phyloP scores from a whole-genome alignment of 2,888 invertebrate genomes.

The Hedya salicella region DNA sequence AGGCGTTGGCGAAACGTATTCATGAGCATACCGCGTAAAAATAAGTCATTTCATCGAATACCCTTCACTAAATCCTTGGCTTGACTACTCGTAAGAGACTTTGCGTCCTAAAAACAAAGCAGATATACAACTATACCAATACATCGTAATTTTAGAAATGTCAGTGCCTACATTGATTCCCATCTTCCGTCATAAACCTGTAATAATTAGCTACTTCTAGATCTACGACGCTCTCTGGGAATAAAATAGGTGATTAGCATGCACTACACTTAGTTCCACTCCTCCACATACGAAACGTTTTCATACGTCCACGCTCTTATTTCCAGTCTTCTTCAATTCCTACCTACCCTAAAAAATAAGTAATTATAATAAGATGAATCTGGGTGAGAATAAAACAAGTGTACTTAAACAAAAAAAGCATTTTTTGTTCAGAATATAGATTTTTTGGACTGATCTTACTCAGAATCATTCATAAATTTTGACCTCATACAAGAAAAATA shows the following conservation, averaged over 20 bases:
- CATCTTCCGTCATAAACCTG: neutral
- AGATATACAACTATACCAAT: conserved; percentile 1
- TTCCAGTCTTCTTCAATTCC: conserved; percentile 69
- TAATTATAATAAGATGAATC: conserved; percentile 9
- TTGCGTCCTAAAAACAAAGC: neutral
- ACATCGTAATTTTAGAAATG: neutral
- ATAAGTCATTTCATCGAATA: too few species aligned
- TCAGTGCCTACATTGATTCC: neutral
- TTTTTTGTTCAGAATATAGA: too few species aligned
- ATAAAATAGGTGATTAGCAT: conserved; percentile 45
- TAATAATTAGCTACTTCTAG: conserved; percentile 22
- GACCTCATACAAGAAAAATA: too few species aligned
- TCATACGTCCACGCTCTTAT: conserved; percentile 54
- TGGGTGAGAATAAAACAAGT: conserved; percentile 4
- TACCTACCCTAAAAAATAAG: conserved; percentile 53
- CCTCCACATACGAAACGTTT: conserved; percentile 50
- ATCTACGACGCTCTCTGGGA: conserved; percentile 17
- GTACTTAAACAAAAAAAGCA: too few species aligned
- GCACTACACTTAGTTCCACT: conserved; percentile 53
- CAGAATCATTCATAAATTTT: too few species aligned
- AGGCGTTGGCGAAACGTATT: neutral
- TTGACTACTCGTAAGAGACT: too few species aligned
- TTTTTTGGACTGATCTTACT: too few species aligned
- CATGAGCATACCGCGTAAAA: too few species aligned
- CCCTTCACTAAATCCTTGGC: too few species aligned